phyloP scores from a whole-genome alignment of 2,888 invertebrate species.

The Lamellibrachia satsuma region DNA sequence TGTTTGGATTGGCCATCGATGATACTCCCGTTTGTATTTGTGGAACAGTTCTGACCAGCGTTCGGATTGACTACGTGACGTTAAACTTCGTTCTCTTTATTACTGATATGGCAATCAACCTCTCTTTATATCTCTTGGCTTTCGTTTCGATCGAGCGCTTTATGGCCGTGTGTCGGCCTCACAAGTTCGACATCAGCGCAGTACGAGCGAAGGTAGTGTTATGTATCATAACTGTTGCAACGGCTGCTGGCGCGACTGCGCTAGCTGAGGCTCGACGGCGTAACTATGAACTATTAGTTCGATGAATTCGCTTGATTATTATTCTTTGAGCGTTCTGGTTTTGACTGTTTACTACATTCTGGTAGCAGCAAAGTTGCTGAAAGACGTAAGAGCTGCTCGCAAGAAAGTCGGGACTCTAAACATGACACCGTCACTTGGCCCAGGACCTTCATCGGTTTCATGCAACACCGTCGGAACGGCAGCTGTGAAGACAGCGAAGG shows the following conservation, averaged over 20 bases:
- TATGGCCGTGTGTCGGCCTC: background rate
- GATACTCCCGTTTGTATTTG: background rate
- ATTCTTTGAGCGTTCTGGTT: background rate
- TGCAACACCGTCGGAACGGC: background rate
- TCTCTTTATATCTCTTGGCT: background rate
- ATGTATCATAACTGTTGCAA: background rate
- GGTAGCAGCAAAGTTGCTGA: background rate
- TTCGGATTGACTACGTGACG: background rate
- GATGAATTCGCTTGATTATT: background rate
- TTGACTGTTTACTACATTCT: background rate
- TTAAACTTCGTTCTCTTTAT: background rate
- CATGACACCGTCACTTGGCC: background rate
- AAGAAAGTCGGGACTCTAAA: background rate
- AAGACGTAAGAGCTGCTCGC: background rate
- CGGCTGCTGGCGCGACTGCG: background rate
- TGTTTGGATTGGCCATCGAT: background rate
- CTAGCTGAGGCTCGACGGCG: background rate
- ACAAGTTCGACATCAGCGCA: background rate
- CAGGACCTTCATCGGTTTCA: background rate
- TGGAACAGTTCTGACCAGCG: background rate
- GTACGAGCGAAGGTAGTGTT: background rate
- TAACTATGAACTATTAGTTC: background rate
- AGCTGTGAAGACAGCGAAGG: background rate
- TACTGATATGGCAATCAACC: background rate
- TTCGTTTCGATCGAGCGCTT: background rate